Base-by-base conservation (phyloP, 2,888 invertebrate species). In the Cephus sareptanus region DNA sequence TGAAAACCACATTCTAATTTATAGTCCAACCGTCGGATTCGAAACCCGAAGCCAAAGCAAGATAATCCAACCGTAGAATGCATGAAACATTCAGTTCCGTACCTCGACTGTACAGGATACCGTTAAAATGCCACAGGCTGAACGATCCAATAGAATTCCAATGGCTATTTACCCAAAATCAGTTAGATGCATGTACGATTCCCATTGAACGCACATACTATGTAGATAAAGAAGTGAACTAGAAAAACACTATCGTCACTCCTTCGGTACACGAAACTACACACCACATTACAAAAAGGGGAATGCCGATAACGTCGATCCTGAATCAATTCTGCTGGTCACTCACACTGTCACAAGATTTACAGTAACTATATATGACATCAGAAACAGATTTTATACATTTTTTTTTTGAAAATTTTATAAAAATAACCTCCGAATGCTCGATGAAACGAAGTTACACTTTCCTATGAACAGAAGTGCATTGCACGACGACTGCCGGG, bases 401-500 rank as follows among this genome's bases (percentile, higher is more conserved):
- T 73, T 75, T 78, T 73, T 69, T 70, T 69, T 33, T 79, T 33
- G 76, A 75, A 56, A 23, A 56, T 68, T 77, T 34, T 56, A 80
- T 4, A 40, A 15, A 40, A 40, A 40, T 37, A 80, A 75, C 80
- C 34, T 81, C 78, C 74, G 37, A 76, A 23, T 0, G 56, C 15
- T 73, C 76, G 74, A 15, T 30, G 68, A 79, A 71, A 71, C 70
- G 73, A 2, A 75, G 74, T 69, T 34, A 37, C 75, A 71, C 11
- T 15, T 11, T 74, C 56, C 34, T 79, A 76, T 78, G 80, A 40
- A 77, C 80, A 81, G 85, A 86, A 83, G 83, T 80, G 86, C 85
- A 85, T 84, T 80, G 87, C 80, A 76, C 84, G 85, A 80, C 83
- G 83, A 83, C 81, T 81, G 82, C 83, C 80, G 80, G 83, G 80